Conservation (phyloP, 2,797 vertebrate genomes). For the Sebastes alutus region DNA sequence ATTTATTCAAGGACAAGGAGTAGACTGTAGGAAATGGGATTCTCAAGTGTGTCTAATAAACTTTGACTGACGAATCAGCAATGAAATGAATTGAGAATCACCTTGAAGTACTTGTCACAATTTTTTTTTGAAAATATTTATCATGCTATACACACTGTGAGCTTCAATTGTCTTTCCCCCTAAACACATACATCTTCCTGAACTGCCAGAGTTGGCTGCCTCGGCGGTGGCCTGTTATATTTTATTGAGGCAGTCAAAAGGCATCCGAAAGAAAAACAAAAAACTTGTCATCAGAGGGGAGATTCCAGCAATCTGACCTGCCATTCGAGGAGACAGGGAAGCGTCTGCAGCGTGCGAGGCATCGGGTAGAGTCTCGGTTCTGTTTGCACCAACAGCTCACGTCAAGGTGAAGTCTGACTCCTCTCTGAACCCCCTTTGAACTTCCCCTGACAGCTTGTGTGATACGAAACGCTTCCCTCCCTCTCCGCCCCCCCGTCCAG, state of each 20-base stretch:
- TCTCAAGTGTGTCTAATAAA: conserved; percentile 20
- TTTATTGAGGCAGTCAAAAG: conserved; percentile 36
- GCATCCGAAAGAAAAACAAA: conserved; percentile 49
- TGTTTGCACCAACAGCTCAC: conserved; percentile 58
- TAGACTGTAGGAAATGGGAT: conserved; percentile 4
- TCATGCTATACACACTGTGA: not conserved
- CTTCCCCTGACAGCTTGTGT: conserved; percentile 64
- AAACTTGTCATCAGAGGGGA: conserved; percentile 48
- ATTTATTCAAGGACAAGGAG: conserved; percentile 34
- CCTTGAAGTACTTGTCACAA: not conserved
- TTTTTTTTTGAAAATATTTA: not conserved
- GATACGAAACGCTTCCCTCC: conserved; percentile 35
- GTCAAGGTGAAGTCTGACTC: conserved; percentile 65
- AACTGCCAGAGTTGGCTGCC: conserved; percentile 21
- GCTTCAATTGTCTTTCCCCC: conserved; percentile 1
- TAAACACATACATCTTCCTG: conserved; percentile 15
- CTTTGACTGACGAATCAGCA: conserved; percentile 16
- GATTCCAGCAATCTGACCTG: conserved; percentile 47
- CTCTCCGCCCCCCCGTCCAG: not conserved
- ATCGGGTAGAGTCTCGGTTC: conserved; percentile 44
- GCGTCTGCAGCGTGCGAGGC: conserved; percentile 40
- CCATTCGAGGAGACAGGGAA: conserved; percentile 38
- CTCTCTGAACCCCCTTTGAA: conserved; percentile 69
- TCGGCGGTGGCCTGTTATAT: conserved; percentile 8
- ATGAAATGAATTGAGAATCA: conserved; percentile 16